These are phyloP conservation scores for Decapterus maruadsi DNA, from an alignment of 2,797 vertebrate species.

Conservation along the genomic window DNA sequence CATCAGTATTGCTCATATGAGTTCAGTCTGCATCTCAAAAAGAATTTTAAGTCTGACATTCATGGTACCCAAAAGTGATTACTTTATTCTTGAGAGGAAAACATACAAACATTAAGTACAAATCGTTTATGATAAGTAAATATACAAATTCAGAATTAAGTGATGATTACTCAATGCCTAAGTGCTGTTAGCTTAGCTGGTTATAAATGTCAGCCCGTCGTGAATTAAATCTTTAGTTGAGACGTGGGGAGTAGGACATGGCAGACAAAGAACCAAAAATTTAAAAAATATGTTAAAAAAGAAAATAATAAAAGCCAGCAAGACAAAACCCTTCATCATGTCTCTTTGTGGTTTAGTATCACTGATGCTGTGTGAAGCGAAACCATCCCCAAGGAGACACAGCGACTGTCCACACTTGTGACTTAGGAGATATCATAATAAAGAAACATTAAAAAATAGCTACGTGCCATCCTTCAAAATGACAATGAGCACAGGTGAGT, in stretches of 20 bases:
- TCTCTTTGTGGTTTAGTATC: neutral
- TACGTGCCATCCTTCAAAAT: constrained; percentile 75
- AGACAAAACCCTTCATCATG: constrained; percentile 46
- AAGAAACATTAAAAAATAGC: constrained; percentile 2
- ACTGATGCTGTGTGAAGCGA: constrained; percentile 31
- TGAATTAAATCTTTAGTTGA: constrained; percentile 35
- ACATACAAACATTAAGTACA: constrained; percentile 86
- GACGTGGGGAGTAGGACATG: constrained; percentile 35
- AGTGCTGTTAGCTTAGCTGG: constrained; percentile 70
- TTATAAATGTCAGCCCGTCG: constrained; percentile 51
- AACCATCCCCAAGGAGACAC: constrained; percentile 33
- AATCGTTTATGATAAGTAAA: constrained; percentile 80
- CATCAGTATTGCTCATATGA: constrained; percentile 17
- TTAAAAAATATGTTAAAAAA: neutral
- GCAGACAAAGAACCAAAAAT: constrained; percentile 16
- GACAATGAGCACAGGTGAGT: constrained; percentile 77
- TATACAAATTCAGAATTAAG: constrained; percentile 80
- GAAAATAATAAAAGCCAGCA: constrained; percentile 26
- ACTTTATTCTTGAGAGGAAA: constrained; percentile 87
- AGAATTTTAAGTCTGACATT: constrained; percentile 84
- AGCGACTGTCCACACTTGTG: constrained; percentile 53
- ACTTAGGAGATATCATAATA: constrained; percentile 59
- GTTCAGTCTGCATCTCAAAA: constrained; percentile 59
- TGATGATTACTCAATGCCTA: constrained; percentile 68
- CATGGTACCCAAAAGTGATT: constrained; percentile 84